Base-by-base conservation (phyloP, 2,888 invertebrate species). In the Trichogramma evanescens region DNA sequence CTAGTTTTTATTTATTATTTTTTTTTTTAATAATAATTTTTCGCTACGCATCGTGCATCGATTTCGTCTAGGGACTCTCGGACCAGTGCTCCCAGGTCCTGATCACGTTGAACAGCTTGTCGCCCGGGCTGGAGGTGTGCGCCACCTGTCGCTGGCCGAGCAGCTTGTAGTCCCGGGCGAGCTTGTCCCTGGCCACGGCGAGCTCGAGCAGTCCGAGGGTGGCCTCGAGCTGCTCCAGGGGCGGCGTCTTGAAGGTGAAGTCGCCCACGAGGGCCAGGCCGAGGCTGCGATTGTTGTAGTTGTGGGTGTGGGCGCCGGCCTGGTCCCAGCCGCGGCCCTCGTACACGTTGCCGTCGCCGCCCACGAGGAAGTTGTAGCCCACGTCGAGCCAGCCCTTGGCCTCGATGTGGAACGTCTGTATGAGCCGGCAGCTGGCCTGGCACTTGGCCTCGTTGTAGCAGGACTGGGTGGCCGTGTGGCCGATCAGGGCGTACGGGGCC, bases 321-420 rank as follows among this genome's bases (percentile, higher is more conserved):
- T 76, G 76, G 66, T 86, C 83, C 91, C 91, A 92, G 2, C 89
- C 88, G 5, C 90, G 83, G 0, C 88, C 90, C 66, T 82, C 83
- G 72, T 89, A 91, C 0, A 85, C 86, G 9, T 84, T 82, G 0
- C 90, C 91, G 71, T 91, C 90, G 5, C 89, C 90, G 0, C 89
- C 91, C 3, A 92, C 58, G 4, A 92, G 76, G 68, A 91, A 93
- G 72, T 89, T 92, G 73, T 89, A 91, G 0, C 58, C 66, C 5
- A 68, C 66, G 50, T 68, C 66, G 10, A 60, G 81, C 82, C 86
- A 87, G 0, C 80, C 74, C 61, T 76, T 78, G 42, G 83, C 82
- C 68, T 88, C 88, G 50, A 90, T 86, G 74, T 91, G 89, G 60
- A 68, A 71, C 3, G 69, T 72, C 59, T 76, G 76, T 4, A 70